Evolutionary conservation across 1,140 invertebrate species (phyloP), one percentile per base, ranked within the genome.

Genomic region (Metaphire vulgaris): DNA sequence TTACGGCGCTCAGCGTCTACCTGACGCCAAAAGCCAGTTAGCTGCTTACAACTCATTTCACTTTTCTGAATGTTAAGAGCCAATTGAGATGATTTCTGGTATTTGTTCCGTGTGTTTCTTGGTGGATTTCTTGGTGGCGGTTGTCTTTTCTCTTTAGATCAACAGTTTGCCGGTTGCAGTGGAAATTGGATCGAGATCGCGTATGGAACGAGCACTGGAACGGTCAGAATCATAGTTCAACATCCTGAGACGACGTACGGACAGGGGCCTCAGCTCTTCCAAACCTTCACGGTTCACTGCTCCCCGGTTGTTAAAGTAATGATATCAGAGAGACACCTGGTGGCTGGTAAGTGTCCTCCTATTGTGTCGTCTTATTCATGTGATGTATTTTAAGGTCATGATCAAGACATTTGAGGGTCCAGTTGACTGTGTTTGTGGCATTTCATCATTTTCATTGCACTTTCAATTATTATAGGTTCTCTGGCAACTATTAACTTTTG

Each of bases 151-250:
- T 56, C 21, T 56, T 21, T 34, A 73, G 72, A 73, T 73, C 72
- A 56, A 21, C 41, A 73, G 31, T 74, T 87, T 84, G 34, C 82
- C 95, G 94, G 93, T 89, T 88, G 97, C 41, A 96, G 93, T 87
- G 96, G 96, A 32, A 98, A 98, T 87, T 98, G 96, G 96, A 97
- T 99, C 82, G 97, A 99, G 89, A 98, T 99, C 81, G 97, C 97
- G 0, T 99, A 99, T 87, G 97, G 97, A 6, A 99, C 97, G 12
- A 92, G 92, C 82, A 94, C 93, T 26, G 97, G 97, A 21, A 94
- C 93, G 26, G 96, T 99, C 0, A 88, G 96, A 72, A 95, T 99
- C 0, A 98, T 99, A 76, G 96, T 99, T 0, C 97, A 98, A 82
- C 96, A 99, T 89, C 96, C 96, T 1, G 96, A 99, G 87, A 98